Evolutionary conservation across 2,888 invertebrate genomes (phyloP), one percentile per base, ranked within the genome.

Genomic region (Nymphalis c-album): DNA sequence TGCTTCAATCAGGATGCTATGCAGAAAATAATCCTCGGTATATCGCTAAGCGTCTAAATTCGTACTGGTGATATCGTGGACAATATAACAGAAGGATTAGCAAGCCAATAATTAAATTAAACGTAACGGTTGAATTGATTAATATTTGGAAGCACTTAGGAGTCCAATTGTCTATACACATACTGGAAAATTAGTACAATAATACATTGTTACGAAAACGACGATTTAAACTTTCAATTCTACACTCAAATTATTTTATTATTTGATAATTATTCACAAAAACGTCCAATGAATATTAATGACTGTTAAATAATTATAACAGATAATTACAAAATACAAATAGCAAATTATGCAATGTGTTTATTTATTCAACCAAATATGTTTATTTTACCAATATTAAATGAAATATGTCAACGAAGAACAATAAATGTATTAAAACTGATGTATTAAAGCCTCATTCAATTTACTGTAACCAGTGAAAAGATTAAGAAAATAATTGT

Each of bases 401-500:
- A 55, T 55, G 31, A 31, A 8, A 50, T 51, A 6, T 51, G 40
- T 40, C 40, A 13, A 40, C 40, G 40, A 40, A 22, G 22, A 51
- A 20, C 13, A 31, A n/a, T 26, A 17, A 55, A 31, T n/a, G 26
- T 22, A 22, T 13, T 47, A 22, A 20, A 46, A 20, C 13, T 1
- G 47, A 3, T 60, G 13, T 47, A 26, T 22, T 47, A 47, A 60
- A 60, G 22, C 6, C 31, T 62, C 20, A 53, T 51, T 51, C 7
- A 35, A 53, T 53, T 55, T 40, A 53, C 40, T 46, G 31, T 17
- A 51, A 55, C 60, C 51, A 46, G 26, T 53, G 26, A 63, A 62
- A 22, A 67, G 61, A 71, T 64, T 69, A 67, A 64, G 63, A 47
- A 51, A 35, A 35, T 64, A 67, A 70, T 71, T 69, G 63, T 71